Evolutionary conservation across 2,888 invertebrate genomes (phyloP).

Genomic region (Silvanus unidentatus): DNA sequence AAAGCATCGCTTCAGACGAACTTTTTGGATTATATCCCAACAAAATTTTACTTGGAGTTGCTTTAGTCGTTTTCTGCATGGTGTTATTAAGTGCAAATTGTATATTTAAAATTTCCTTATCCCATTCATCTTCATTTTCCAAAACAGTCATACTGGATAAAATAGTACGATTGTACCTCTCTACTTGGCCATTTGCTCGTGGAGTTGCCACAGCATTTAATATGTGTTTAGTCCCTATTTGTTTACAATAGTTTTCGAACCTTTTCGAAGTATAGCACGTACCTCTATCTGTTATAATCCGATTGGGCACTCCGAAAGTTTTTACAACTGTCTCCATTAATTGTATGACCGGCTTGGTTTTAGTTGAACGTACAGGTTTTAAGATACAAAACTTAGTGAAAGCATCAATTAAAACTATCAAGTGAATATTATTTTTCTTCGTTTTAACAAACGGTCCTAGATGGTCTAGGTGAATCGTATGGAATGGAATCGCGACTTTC

Average conservation of each 20-base stretch:
- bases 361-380: slow-evolving; percentile 15
- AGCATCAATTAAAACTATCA: slow-evolving; percentile 9
- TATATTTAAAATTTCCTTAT: slow-evolving; percentile 29
- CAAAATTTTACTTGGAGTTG: slow-evolving; percentile 18
- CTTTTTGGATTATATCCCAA: slow-evolving; percentile 17
- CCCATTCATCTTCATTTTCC: slow-evolving; percentile 32
- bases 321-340: slow-evolving; percentile 12
- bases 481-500: slow-evolving; percentile 9
- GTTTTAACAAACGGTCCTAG: slow-evolving; percentile 22
- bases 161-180: slow-evolving; percentile 30
- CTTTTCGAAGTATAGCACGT: slow-evolving; percentile 7
- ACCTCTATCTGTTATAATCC: slow-evolving; percentile 9
- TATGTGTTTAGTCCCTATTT: slow-evolving; percentile 4
- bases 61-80: slow-evolving; percentile 11
- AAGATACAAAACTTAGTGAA: slow-evolving; percentile 15
- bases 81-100: slow-evolving; percentile 33
- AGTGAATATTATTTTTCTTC: slow-evolving; percentile 7
- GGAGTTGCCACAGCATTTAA: slow-evolving; percentile 8
- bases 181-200: slow-evolving; percentile 37
- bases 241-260: slow-evolving; percentile 3
- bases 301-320: slow-evolving; percentile 20
- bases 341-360: slow-evolving; percentile 18
- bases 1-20: slow-evolving; percentile 10
- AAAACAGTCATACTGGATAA: slow-evolving; percentile 25
- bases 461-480: slow-evolving; percentile 20